Evolutionary conservation across 2,113 vertebrate genomes (phyloP).

Genomic region (Galemys pyrenaicus): DNA sequence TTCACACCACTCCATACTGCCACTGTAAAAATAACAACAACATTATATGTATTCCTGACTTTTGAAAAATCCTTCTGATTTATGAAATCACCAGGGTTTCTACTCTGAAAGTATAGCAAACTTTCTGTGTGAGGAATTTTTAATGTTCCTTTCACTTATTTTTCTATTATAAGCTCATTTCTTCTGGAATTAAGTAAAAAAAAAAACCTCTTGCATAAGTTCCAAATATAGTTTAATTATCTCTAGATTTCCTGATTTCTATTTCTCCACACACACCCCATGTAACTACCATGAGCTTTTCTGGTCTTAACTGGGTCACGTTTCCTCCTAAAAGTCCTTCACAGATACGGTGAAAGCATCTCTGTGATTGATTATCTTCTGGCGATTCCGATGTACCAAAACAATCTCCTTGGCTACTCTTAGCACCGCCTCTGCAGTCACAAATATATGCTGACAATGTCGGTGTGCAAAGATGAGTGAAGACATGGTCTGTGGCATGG

Average conservation of each 20-base stretch:
- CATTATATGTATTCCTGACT: background rate
- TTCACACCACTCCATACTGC: conserved; percentile 97
- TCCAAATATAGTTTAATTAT: background rate
- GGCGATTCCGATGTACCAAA: background rate
- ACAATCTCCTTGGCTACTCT: background rate
- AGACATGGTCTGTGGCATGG: background rate
- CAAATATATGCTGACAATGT: background rate
- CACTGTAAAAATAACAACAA: conserved; percentile 83
- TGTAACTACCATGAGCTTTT: background rate
- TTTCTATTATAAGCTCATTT: background rate
- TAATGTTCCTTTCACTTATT: background rate
- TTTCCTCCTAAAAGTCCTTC: background rate
- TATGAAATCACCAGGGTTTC: conserved; percentile 1
- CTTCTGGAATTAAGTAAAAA: background rate
- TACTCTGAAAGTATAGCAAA: background rate
- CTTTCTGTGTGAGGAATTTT: background rate
- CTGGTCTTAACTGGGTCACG: background rate
- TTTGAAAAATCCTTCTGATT: background rate
- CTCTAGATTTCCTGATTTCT: background rate
- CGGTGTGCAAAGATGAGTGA: background rate
- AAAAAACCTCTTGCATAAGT: background rate
- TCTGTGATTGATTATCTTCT: background rate
- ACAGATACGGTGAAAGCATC: background rate
- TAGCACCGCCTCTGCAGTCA: background rate
- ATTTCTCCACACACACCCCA: background rate